Evolutionary conservation across 2,797 vertebrate genomes (phyloP), one percentile per base, ranked within the genome.

Genomic region (Diceros bicornis): DNA sequence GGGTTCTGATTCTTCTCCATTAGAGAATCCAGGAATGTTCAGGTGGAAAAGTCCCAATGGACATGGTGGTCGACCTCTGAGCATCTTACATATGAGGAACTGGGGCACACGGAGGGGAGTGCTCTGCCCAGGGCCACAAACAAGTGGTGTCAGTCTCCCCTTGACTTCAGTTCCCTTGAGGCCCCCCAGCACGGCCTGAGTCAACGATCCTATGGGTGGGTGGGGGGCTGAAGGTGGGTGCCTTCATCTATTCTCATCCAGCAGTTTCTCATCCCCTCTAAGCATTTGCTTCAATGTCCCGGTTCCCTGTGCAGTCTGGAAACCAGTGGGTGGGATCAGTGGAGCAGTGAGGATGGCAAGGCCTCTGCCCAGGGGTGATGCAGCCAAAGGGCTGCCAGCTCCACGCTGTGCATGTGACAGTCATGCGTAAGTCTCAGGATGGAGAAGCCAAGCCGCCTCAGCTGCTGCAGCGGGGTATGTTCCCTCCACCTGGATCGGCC

Each of bases 271-370:
- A 34, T 44, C 29, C 6, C 68, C 47, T 57, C 23, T 47, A 66
- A 91, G 77, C 32, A 44, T 79, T 25, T 95, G 72, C 75, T 50
- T 94, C 29, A 64, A 77, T 20, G 74, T 95, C 61, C 41, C 17
- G 17, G 29, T 47, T 27, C 32, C 37, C 71, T 23, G 14, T 69
- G 64, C n/a, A 25, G 34, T 32, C n/a, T 3, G 21, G 62, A 27
- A 59, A 78, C 25, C 89, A 20, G 29, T 16, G 23, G 47, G 1
- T 0, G 23, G 17, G 4, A 41, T 17, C 6, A 0, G 61, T 34
- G 61, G 44, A 47, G 21, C 21, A 5, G 62, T n/a, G 55, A 66
- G 74, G 27, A 37, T 0, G 0, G 27, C n/a, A 7, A 95, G 77
- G 27, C 55, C 55, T 88, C 75, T 81, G 25, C 59, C 59, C 25